Base-by-base conservation (phyloP, 2,888 invertebrate species). In the Miltochrista miniata region DNA sequence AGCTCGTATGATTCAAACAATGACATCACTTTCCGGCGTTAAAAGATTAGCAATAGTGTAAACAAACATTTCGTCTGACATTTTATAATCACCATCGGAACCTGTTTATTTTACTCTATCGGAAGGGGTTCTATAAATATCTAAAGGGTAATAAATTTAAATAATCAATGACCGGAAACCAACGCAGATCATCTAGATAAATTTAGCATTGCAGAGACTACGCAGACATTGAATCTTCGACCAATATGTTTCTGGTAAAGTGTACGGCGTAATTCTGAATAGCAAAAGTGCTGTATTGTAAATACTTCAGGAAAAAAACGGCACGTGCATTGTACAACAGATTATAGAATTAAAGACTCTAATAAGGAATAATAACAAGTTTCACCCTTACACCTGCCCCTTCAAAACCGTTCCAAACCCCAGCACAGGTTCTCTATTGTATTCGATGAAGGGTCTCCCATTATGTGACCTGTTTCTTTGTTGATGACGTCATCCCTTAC, bases 21-120 rank as follows among this genome's bases (percentile, higher is more conserved):
- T 87, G 86, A 86, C 81, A 85, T 86, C 87, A 87, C 67, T 80
- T 76, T 76, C 57, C 67, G 70, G 72, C 64, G 75, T 70, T 80
- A 79, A 83, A 81, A 81, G 80, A 87, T 88, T 87, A 86, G 77
- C 85, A 85, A 84, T 85, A 76, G 78, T 75, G 83, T 84, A 89
- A 89, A 88, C 83, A 88, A 75, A 78, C 67, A 68, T 50, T 64
- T 58, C 69, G 71, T 69, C 67, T 73, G 68, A 64, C 70, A 69
- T 73, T 74, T 72, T 73, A 61, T 71, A 73, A 72, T 72, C 70
- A 68, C 64, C 62, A 66, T 72, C 69, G 74, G 56, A 64, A 59
- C 61, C 51, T 70, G 64, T 74, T 78, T 72, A 68, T 68, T 69
- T 66, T 70, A 62, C 49, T 61, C 52, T 47, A 61, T 52, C 57